Evolutionary conservation across 2,113 vertebrate genomes (phyloP), one percentile per base, ranked within the genome.

Genomic region (Campylomormyrus tamandua): DNA sequence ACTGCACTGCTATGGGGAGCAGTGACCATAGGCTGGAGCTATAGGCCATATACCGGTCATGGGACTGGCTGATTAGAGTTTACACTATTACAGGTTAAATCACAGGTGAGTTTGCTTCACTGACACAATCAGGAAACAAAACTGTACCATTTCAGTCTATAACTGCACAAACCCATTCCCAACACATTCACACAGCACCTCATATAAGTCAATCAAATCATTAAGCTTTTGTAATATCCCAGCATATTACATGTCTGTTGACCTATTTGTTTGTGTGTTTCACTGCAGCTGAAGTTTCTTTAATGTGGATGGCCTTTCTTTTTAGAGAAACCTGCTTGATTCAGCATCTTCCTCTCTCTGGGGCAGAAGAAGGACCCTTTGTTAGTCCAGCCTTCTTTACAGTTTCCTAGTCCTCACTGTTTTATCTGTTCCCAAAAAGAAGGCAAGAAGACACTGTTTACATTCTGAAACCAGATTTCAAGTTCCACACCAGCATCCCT

Each of bases 311-410:
- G 53, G 0, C 90, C 91, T 91, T 90, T 21, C 42, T 92, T 92
- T 91, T 35, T 91, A 95, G 94, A 92, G 89, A 50, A 91, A 35
- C 91, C 87, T 90, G 92, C 92, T 83, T 70, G 92, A 89, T 90
- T 87, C 53, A 21, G n/a, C 88, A 39, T 19, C 39, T 84, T 91
- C 83, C 88, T 90, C 83, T 70, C 27, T 91, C 88, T 92, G 87
- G 88, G 58, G 91, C 42, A 92, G 74, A 92, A 90, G 87, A 93
- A 85, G 90, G 84, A 93, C 48, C 89, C 92, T 56, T 90, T 85
- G 56, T 39, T 5, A 46, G 15, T 46, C 42, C 50, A 48, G 1
- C 49, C 19, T 56, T 50, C 70, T 17, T 58, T 62, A 58, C 17
- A 87, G 15, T 24, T 83, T n/a, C 42, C 35, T 48, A 45, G 42